Conservation (phyloP, 1,140 invertebrate species). For the Drosophila parvula region DNA sequence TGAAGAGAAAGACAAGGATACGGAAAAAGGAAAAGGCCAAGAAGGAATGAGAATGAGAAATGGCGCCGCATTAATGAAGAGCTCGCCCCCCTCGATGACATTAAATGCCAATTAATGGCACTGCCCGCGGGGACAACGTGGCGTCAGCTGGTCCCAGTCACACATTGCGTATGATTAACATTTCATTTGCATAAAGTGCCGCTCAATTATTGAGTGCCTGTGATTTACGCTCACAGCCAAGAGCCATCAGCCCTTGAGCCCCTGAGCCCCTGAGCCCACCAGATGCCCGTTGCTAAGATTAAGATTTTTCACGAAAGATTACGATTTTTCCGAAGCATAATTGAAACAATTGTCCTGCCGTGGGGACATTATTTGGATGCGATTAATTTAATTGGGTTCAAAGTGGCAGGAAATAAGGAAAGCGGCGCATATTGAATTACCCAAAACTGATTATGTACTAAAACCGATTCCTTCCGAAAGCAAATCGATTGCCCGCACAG, state of each 20-base stretch:
- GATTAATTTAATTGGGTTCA: slow-evolving; percentile 44
- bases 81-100: slow-evolving; percentile 47
- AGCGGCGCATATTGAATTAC: slow-evolving; percentile 10
- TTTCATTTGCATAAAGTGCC: slow-evolving; percentile 81
- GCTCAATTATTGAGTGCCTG: slow-evolving; percentile 74
- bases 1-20: not conserved
- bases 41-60: slow-evolving; percentile 6
- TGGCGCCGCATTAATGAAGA: slow-evolving; percentile 62
- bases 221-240: slow-evolving; percentile 39
- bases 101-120: slow-evolving; percentile 78
- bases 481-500: slow-evolving; percentile 31
- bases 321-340: slow-evolving; percentile 8
- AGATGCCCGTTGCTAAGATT: slow-evolving; percentile 25
- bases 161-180: slow-evolving; percentile 79
- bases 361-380: slow-evolving; percentile 19
- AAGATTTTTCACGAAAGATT: slow-evolving; percentile 14
- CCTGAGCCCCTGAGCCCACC: slow-evolving; percentile 1
- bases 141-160: slow-evolving; percentile 60
- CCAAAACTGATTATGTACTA: slow-evolving; percentile 32
- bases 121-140: slow-evolving; percentile 34
- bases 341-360: slow-evolving; percentile 26
- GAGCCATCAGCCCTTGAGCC: not conserved
- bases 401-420: slow-evolving; percentile 15
- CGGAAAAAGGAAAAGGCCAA: not conserved
- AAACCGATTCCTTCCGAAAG: slow-evolving; percentile 21